Base-by-base conservation (phyloP, 2,113 vertebrate genomes). In the Erinaceus europaeus region DNA sequence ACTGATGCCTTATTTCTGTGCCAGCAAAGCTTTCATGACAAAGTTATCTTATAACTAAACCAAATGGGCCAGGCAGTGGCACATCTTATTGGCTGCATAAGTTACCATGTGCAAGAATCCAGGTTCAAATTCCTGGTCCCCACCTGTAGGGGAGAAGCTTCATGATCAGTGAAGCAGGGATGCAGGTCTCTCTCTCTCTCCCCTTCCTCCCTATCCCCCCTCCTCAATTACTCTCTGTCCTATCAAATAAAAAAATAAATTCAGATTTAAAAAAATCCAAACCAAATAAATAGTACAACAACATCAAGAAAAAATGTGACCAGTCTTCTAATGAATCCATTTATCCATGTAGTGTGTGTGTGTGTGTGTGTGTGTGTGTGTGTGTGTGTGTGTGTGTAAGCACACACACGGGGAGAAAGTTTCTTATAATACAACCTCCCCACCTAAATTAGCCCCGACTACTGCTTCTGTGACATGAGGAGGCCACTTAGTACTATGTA, bases 381-480 rank as follows among this genome's bases (percentile, higher is more conserved):
- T 44, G 40, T 59, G 53, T 52, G 71, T 9, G 46, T 32, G 11
- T 50, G 20, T 55, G 53, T 17, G 65, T 1, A 62, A n/a, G n/a
- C n/a, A n/a, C n/a, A n/a, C n/a, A n/a, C n/a, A n/a, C 14, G 10
- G 38, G 6, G 90, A 93, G 91, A 93, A 85, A 85, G 71, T 86
- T 94, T 85, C 71, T 89, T 74, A 68, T 88, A 89, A 84, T 90
- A 91, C 42, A 88, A 77, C 71, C 90, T 84, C 42, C 42, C 89
- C 83, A 86, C 29, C 29, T 92, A 92, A 95, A 94, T 95, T 91
- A 94, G 92, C 78, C 34, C 62, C 74, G 90, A 68, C 32, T 89
- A 84, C 91, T 92, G 91, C 91, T 93, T 52, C 77, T 81, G 87
- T 75, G 80, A 92, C 94, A 95, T 86, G 87, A 68, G 81, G 83